These are phyloP conservation scores for Apteryx owenii DNA, from an alignment of 2,113 vertebrate genomes.

Conservation along the genomic window DNA sequence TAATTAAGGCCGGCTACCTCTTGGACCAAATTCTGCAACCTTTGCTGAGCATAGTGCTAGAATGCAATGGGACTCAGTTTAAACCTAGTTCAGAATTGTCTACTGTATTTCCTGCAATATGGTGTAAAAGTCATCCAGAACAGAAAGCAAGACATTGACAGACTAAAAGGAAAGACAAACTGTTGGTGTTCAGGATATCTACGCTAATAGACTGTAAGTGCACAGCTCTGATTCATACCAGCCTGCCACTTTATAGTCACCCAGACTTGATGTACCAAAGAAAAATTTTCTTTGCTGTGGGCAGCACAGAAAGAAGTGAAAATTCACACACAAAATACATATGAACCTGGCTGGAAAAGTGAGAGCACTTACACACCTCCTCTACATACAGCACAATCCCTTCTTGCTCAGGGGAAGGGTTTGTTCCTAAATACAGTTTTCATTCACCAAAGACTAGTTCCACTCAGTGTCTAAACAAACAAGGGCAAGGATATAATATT, in stretches of 20 bases:
- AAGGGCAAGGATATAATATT: neutral
- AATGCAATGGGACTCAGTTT: neutral
- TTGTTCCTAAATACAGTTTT: neutral
- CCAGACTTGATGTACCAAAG: neutral
- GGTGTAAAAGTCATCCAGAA: neutral
- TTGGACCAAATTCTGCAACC: neutral
- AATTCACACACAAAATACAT: neutral
- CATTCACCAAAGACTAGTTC: neutral
- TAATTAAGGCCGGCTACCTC: neutral
- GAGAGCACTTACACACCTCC: neutral
- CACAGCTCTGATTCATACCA: neutral
- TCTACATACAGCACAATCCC: neutral
- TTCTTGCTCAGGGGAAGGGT: neutral
- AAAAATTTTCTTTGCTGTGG: neutral
- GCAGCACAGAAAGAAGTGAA: neutral
- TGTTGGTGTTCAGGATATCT: neutral
- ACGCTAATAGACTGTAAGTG: neutral
- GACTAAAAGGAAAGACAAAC: neutral
- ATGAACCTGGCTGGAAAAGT: neutral
- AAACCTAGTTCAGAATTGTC: neutral
- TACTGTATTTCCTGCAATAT: neutral
- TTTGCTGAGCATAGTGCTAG: too few relatives aligned
- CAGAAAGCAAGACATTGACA: neutral
- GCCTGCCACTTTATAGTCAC: neutral
- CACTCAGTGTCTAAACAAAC: neutral